Percentiles rank a stretch among this genome's conserved stretches.
phyloP scores from a whole-genome alignment of 1,140 invertebrate species.

The Triops cancriformis region DNA sequence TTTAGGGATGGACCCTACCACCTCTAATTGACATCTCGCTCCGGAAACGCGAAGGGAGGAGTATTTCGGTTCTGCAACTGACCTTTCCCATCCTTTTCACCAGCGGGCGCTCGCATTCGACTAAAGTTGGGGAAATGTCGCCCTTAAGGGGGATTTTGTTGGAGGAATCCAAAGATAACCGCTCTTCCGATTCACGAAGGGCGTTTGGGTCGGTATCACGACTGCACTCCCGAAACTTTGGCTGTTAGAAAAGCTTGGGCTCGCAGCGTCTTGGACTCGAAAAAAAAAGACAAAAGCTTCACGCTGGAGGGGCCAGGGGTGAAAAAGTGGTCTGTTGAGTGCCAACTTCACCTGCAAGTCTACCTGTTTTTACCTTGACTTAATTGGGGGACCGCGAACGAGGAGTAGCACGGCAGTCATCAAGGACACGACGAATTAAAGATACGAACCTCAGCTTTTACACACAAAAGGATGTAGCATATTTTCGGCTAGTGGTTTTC shows the following conservation, averaged over 20 bases:
- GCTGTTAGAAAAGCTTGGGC: neutral
- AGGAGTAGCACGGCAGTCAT: too few relatives aligned
- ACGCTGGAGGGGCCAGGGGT: neutral
- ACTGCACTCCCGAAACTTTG: neutral
- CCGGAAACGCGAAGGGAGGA: neutral
- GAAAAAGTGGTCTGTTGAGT: conserved; percentile 5
- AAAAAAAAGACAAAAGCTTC: neutral
- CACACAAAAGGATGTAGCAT: neutral
- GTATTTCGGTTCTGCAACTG: neutral
- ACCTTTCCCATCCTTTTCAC: neutral
- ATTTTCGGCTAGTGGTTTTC: neutral
- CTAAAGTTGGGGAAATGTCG: neutral
- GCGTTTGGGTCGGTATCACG: too few relatives aligned
- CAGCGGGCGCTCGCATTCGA: neutral
- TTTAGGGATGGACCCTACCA: neutral
- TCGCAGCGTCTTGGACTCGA: neutral
- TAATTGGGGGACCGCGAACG: neutral
- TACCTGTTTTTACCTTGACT: neutral
- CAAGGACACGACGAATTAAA: neutral
- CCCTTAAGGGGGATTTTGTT: neutral
- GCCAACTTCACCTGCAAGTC: neutral
- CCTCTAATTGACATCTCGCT: conserved; percentile 1
- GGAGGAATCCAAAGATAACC: neutral
- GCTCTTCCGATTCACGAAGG: neutral
- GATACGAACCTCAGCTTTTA: neutral